Conservation (phyloP, 2,797 vertebrate species). For the Manis pentadactyla region DNA sequence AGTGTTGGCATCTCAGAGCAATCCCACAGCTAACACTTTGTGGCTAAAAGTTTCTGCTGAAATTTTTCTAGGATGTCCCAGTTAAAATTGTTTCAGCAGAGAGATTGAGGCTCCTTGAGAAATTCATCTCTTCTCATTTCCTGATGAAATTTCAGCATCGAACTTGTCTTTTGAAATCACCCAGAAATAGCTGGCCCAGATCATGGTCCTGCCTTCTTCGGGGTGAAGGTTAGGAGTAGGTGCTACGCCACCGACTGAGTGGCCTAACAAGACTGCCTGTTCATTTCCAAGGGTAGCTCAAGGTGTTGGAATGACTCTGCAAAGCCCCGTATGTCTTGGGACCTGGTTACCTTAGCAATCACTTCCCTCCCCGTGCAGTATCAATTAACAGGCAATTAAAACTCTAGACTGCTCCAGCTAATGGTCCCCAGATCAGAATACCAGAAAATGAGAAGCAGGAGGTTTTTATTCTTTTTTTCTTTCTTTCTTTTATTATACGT, state of each 20-base stretch:
- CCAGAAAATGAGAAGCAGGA: constrained; percentile 34
- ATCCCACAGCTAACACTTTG: background rate
- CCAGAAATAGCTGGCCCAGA: background rate
- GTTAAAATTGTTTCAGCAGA: constrained; percentile 22
- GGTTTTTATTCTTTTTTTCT: background rate
- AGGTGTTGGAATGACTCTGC: constrained; percentile 59
- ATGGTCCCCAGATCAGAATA: background rate
- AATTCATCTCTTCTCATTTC: constrained; percentile 17
- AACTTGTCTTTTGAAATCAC: constrained; percentile 23
- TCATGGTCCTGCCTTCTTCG: background rate
- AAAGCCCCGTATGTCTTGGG: constrained; percentile 64
- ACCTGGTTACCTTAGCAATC: constrained; percentile 65
- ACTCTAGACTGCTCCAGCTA: constrained; percentile 50
- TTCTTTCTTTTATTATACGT: background rate
- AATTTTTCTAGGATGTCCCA: background rate
- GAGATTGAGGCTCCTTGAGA: background rate
- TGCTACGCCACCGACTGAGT: background rate
- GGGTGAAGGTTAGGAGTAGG: background rate
- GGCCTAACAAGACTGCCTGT: background rate
- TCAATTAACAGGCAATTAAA: constrained; percentile 76
- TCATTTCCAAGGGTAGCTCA: constrained; percentile 65
- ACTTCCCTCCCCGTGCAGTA: background rate
- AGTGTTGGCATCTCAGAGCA: background rate
- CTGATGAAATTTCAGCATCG: constrained; percentile 28
- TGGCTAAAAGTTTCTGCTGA: background rate